These are phyloP conservation scores for Notothenia rossii DNA, from an alignment of 2,113 vertebrate species.

Conservation along the genomic window DNA sequence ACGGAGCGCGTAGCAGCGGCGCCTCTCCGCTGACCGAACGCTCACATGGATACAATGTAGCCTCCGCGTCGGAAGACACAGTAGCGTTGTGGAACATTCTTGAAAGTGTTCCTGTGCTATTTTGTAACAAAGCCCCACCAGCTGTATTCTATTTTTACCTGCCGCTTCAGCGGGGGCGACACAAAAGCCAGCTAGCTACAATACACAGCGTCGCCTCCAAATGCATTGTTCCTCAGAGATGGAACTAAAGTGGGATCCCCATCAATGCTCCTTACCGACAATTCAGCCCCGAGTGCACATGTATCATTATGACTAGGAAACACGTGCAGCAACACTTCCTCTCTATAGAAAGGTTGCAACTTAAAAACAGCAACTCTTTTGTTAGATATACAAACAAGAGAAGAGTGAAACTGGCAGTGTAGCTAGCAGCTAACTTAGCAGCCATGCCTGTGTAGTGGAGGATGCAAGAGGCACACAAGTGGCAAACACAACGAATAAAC, in stretches of 20 bases:
- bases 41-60: constrained; percentile 35
- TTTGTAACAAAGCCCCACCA: constrained; percentile 65
- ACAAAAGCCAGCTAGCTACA: constrained; percentile 63
- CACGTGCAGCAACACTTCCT: constrained; percentile 35
- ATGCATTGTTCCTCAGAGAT: constrained; percentile 75
- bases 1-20: not conserved
- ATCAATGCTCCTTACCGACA: constrained; percentile 10
- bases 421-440: constrained; percentile 76
- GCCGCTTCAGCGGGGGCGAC: constrained; percentile 38
- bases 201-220: constrained; percentile 44
- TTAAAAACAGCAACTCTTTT: constrained; percentile 19
- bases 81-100: not conserved
- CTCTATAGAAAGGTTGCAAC: constrained; percentile 41
- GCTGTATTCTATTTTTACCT: constrained; percentile 68
- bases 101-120: constrained; percentile 9
- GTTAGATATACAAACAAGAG: constrained; percentile 22
- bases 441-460: constrained; percentile 55
- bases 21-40: constrained; percentile 8
- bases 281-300: not conserved
- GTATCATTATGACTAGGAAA: not conserved
- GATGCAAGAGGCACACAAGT: constrained; percentile 47
- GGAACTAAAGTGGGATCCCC: constrained; percentile 42
- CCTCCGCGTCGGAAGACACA: not conserved
- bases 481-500: constrained; percentile 31
- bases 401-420: constrained; percentile 44